Base-by-base conservation (phyloP, 2,888 invertebrate genomes). In the Thera obeliscata region DNA sequence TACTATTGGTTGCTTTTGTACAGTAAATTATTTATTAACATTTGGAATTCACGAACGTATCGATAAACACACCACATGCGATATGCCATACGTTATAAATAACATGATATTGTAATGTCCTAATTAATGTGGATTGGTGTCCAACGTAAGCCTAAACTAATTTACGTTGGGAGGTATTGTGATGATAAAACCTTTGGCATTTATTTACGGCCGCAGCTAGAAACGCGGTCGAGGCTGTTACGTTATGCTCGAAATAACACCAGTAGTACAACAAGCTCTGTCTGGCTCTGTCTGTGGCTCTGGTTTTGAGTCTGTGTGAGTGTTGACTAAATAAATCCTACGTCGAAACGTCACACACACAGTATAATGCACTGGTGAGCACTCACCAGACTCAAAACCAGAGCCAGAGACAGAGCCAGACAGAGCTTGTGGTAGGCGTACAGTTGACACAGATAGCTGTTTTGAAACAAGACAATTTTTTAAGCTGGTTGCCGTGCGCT, bases 201-300 rank as follows among this genome's bases (percentile, higher is more conserved):
- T 77, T 79, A 78, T 82, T 77, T 78, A 78, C 71, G 78, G 75
- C 73, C 75, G 49, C 72, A 73, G 74, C 75, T 76, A 70, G 76
- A 78, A 83, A 81, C 68, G 78, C 81, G 82, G 80, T 81, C 80
- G 80, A 82, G 81, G 80, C 74, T 78, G 57, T 77, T 76, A 72
- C 69, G 74, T 68, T 76, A 72, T 77, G 76, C 78, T 77, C 74
- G 64, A 73, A 78, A 76, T 75, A 75, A 80, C 80, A 79, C 81
- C 72, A 81, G 22, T 22, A 22, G 22, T 22, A 22, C 22, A 22
- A 22, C 22, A 22, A 22, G 22, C 22, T 22, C 22, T 22, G 22
- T 22, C 22, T 22, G 22, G 22, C 22, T 22, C 22, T 22, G 22
- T 22, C 22, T 22, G 22, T 22, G 22, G 22, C 22, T 22, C 22